Evolutionary conservation across 2,797 vertebrate species (phyloP).

Genomic region (Gymnothorax reevesii): DNA sequence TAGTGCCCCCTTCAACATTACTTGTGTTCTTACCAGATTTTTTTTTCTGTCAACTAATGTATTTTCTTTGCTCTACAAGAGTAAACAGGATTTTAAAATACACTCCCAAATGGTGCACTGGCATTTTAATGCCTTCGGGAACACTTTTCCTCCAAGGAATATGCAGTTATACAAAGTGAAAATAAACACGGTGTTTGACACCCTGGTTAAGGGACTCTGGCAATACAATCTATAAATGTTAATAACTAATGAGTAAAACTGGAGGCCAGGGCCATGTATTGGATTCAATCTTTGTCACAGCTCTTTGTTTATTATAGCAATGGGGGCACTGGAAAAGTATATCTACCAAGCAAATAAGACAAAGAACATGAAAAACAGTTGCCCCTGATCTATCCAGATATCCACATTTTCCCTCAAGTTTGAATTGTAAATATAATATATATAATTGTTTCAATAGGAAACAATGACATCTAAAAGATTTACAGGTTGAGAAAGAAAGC

Average conservation of each 20-base stretch:
- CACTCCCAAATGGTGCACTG: background rate
- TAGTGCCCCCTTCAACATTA: background rate
- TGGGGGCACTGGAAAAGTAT: background rate
- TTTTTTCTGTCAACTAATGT: background rate
- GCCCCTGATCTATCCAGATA: background rate
- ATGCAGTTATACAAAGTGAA: background rate
- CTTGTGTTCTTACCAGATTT: background rate
- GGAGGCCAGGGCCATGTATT: background rate
- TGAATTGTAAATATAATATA: no score
- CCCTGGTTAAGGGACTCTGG: background rate
- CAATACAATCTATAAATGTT: background rate
- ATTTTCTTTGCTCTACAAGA: background rate
- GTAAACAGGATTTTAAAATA: background rate
- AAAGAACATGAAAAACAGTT: background rate
- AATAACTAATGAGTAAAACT: background rate
- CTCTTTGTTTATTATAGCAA: no score
- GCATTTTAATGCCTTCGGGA: background rate
- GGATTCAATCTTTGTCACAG: background rate
- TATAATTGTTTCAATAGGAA: no score
- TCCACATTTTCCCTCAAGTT: no score
- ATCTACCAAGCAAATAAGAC: background rate
- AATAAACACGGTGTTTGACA: background rate
- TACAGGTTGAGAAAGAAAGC: no score
- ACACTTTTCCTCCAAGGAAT: background rate
- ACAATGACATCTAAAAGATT: no score